Base-by-base conservation (phyloP, 2,888 invertebrate species). In the Hypena proboscidalis region DNA sequence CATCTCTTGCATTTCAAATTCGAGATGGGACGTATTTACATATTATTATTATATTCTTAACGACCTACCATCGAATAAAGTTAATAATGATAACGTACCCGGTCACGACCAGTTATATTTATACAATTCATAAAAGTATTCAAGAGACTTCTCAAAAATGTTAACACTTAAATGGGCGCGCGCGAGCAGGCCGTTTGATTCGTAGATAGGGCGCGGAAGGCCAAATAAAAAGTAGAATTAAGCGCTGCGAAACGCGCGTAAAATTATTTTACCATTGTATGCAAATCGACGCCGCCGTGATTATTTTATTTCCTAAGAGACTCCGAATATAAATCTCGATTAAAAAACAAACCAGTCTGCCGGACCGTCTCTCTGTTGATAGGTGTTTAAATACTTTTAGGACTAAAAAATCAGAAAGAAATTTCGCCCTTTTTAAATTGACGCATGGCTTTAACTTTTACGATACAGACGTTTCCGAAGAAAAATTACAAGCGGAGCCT, bases 251-350 rank as follows among this genome's bases (percentile, higher is more conserved):
- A 89, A 90, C 89, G 86, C 90, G 90, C 90, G 90, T 90, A 90
- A 90, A 90, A 90, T 90, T 90, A 90, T 90, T 90, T 90, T 90
- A 87, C 90, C 90, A 90, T 90, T 90, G 90, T 90, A 90, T 90
- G 90, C 90, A 90, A 90, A 90, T 90, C 82, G 67, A 80, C 76
- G 80, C 78, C 71, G 83, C 81, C 73, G 89, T 90, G 90, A 90
- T 90, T 90, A 90, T 90, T 90, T 90, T 90, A 90, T 90, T 90
- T 90, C 86, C 88, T 90, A 89, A 86, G 86, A 89, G 79, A 73
- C 76, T 74, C 77, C 74, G 83, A 82, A 80, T 86, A 90, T 90
- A 90, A 90, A 90, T 90, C 85, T 80, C 78, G 81, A 74, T 82
- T 79, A 79, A 86, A 87, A 85, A 87, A 79, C 74, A 83, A 83